phyloP scores from a whole-genome alignment of 2,113 vertebrate species.

The Melanerpes formicivorus region DNA sequence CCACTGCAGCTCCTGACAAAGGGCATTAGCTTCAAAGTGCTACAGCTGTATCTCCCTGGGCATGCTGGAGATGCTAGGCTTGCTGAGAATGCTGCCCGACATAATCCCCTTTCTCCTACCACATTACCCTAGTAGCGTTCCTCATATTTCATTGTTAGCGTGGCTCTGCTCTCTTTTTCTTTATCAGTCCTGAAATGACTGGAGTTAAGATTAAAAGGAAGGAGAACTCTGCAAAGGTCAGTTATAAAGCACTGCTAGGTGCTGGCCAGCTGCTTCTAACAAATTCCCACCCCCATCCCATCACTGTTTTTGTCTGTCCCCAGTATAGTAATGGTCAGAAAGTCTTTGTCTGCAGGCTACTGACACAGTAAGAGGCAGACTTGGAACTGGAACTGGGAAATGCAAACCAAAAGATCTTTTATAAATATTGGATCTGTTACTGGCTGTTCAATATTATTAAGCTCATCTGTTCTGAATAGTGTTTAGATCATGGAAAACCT shows the following conservation, averaged over 20 bases:
- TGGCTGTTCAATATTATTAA: background rate
- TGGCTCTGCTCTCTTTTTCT: background rate
- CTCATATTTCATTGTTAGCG: background rate
- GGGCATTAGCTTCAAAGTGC: background rate
- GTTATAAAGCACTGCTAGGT: background rate
- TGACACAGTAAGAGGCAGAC: background rate
- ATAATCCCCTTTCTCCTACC: background rate
- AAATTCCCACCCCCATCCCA: background rate
- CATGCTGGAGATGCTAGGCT: background rate
- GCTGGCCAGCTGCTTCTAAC: background rate
- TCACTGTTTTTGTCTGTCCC: background rate
- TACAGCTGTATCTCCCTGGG: background rate
- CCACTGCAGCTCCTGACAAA: background rate
- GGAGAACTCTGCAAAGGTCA: background rate
- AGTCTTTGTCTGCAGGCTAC: background rate
- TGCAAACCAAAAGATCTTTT: background rate
- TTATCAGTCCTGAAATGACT: background rate
- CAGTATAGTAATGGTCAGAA: background rate
- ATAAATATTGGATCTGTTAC: background rate
- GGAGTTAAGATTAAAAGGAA: background rate
- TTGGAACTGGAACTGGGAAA: background rate
- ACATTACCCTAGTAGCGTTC: background rate
- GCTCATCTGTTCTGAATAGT: background rate
- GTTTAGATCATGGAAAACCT: background rate
- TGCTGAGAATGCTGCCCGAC: background rate